phyloP scores from a whole-genome alignment of 2,113 vertebrate genomes.

The Upupa epops region DNA sequence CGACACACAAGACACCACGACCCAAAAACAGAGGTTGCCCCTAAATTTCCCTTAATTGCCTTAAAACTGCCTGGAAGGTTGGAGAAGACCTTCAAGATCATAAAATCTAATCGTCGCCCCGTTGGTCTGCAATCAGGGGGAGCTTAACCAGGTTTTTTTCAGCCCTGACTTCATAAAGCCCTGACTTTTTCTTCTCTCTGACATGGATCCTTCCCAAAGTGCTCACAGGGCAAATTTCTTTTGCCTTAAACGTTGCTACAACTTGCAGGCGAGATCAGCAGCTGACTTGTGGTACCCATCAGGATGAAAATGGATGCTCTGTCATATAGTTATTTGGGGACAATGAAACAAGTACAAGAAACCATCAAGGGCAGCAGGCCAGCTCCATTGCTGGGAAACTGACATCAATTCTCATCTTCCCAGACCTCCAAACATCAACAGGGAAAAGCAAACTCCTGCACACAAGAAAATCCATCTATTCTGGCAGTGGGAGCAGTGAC shows the following conservation, averaged over 20 bases:
- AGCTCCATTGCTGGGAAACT: neutral
- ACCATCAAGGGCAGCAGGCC: neutral
- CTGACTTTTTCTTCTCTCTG: neutral
- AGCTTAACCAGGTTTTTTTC: neutral
- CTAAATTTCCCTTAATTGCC: neutral
- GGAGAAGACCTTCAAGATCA: too few relatives aligned
- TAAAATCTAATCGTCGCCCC: neutral
- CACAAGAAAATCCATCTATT: neutral
- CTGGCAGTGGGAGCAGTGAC: neutral
- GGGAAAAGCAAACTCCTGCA: neutral
- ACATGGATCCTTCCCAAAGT: neutral
- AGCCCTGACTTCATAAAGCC: neutral
- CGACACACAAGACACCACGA: neutral
- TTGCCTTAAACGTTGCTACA: neutral
- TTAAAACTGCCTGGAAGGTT: neutral
- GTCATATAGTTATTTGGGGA: neutral
- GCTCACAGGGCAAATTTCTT: neutral
- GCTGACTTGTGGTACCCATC: neutral
- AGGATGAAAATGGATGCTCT: neutral
- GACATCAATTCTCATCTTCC: neutral
- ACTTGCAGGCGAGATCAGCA: accelerated
- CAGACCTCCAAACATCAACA: accelerated
- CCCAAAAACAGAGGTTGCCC: neutral
- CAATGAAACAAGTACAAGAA: neutral
- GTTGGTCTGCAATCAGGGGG: accelerated